Evolutionary conservation across 2,888 invertebrate genomes (phyloP), one percentile per base, ranked within the genome.

Genomic region (Mayetiola destructor): DNA sequence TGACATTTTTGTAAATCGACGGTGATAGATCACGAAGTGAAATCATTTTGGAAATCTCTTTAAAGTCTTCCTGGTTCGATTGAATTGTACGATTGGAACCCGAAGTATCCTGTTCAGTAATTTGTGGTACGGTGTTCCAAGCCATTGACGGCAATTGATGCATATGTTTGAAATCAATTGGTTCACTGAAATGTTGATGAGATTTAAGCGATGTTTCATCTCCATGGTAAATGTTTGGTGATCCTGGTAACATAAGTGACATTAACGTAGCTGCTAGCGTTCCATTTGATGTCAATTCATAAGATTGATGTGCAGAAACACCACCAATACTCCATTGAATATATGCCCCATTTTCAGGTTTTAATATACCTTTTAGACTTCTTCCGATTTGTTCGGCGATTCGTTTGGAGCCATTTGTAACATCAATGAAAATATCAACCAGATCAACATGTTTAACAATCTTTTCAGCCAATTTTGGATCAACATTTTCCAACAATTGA

Each of bases 211-310:
- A 73, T 1, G 84, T 85, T 81, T 76, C 93, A 69, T 94, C 92
- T 0, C 93, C 93, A 69, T 94, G 94, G 71, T 92, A 90, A 63
- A 92, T 81, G 62, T 82, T 86, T 1, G 90, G 81, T 1, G 91
- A 88, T 9, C 80, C 95, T 1, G 93, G 93, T 37, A 95, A 74
- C 73, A 86, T 80, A 67, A 92, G 75, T 65, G 88, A 82, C 63
- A 95, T 74, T 61, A 89, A 73, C 1, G 80, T 77, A 5, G 82
- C 77, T 1, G 84, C 84, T 48, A 85, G 71, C 23, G 83, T 83
- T 23, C 80, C 81, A 64, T 86, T 84, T 16, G 58, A 14, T 1
- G 76, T 73, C 59, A 77, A 68, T 1, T 75, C 73, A 9, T 81
- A 79, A 1, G 80, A 75, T 58, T 86, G 76, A 55, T 76, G 75